A percentile compares a stretch with the other conserved stretches of the same genome.
phyloP scores from a whole-genome alignment of 2,113 vertebrate genomes.

The Leuciscus idus region DNA sequence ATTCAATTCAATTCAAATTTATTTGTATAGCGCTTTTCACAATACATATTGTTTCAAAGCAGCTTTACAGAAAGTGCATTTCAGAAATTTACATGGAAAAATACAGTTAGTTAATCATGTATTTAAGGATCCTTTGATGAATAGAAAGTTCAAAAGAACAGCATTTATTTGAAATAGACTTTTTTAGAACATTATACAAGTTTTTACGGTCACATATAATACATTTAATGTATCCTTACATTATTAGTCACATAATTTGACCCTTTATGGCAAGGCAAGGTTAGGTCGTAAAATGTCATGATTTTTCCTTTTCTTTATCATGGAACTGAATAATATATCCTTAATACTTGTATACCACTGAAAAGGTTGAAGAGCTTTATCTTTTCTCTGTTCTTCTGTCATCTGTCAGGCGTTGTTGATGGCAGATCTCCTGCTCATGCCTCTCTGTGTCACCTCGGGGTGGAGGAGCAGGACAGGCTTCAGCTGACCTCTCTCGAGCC shows the following conservation, averaged over 20 bases:
- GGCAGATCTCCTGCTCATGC: neutral
- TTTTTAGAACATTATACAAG: neutral
- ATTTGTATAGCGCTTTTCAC: too few species aligned
- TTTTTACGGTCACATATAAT: slow-evolving; percentile 39
- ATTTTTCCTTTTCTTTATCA: neutral
- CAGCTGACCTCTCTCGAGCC: slow-evolving; percentile 78
- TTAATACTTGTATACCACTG: neutral
- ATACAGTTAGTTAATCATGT: too few species aligned
- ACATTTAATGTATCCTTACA: neutral
- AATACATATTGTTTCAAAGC: too few species aligned
- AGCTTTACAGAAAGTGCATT: too few species aligned
- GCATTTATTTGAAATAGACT: neutral
- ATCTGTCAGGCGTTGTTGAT: slow-evolving; percentile 77
- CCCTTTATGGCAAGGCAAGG: too few species aligned
- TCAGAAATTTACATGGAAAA: too few species aligned
- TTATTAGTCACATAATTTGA: neutral
- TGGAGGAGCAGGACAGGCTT: slow-evolving; percentile 19
- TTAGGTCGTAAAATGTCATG: neutral
- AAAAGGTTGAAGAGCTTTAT: neutral
- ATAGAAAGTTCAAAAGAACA: too few species aligned
- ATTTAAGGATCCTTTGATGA: neutral
- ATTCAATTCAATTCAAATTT: too few species aligned
- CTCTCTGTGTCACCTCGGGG: slow-evolving; percentile 23
- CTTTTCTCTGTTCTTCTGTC: neutral
- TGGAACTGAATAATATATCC: neutral